These are phyloP conservation scores for Hylaeus anthracinus DNA, from an alignment of 1,140 invertebrate genomes.

Conservation along the genomic window DNA sequence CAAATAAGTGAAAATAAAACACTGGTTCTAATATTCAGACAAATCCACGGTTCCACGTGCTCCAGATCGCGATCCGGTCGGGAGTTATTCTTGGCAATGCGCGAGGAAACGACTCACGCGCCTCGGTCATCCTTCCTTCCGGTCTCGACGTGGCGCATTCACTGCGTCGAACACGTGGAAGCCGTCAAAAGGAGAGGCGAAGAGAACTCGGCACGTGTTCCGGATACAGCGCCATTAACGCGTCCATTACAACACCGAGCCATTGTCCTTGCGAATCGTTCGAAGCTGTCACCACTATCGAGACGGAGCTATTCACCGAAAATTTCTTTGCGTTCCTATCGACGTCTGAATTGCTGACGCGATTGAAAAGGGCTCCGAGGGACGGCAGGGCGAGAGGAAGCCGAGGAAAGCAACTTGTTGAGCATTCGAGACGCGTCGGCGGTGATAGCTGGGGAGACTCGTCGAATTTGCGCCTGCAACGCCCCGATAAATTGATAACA, in stretches of 20 bases:
- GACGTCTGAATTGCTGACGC: conserved; percentile 13
- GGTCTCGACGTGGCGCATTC: conserved; percentile 52
- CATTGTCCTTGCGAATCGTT: conserved; percentile 14
- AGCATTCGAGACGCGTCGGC: conserved; percentile 16
- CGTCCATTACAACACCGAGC: neutral
- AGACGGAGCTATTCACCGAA: neutral
- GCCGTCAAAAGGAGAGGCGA: conserved; percentile 55
- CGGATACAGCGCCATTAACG: conserved; percentile 38
- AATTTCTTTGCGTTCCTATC: conserved; percentile 1
- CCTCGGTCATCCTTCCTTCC: conserved; percentile 66
- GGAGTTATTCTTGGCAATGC: conserved; percentile 66
- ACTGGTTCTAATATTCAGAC: too few relatives aligned
- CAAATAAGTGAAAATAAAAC: too few relatives aligned
- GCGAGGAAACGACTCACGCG: conserved; percentile 10
- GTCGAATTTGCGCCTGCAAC: conserved; percentile 14
- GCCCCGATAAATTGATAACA: conserved; percentile 7
- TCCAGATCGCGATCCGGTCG: conserved; percentile 49
- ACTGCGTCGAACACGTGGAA: conserved; percentile 61
- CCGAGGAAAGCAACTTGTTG: conserved; percentile 26
- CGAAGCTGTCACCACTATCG: too few relatives aligned
- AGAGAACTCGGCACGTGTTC: conserved; percentile 26
- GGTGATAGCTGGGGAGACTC: neutral
- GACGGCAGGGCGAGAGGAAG: neutral
- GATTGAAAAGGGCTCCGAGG: conserved; percentile 10
- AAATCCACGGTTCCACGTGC: conserved; percentile 59